A percentile compares a stretch with the other conserved stretches of the same genome.
phyloP scores from a whole-genome alignment of 2,888 invertebrate species.

The Microdon myrmicae region DNA sequence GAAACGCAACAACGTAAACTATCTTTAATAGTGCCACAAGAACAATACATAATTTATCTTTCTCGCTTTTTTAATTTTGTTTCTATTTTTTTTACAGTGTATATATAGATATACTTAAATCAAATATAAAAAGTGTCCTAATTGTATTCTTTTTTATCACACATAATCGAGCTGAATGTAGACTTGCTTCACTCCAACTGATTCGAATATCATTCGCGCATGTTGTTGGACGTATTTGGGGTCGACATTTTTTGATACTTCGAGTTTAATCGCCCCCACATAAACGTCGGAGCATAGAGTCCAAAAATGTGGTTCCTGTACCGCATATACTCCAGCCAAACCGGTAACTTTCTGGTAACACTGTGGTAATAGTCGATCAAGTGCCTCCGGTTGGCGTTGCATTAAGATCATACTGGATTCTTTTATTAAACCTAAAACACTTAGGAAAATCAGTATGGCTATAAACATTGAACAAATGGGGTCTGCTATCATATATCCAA shows the following conservation, averaged over 20 bases:
- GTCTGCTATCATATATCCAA: slow-evolving; percentile 99
- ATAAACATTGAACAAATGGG: slow-evolving; percentile 98
- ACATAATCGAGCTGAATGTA: slow-evolving; percentile 95
- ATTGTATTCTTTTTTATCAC: slow-evolving; percentile 58
- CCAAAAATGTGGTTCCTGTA: slow-evolving; percentile 99
- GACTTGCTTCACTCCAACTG: slow-evolving; percentile 89
- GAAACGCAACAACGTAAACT: slow-evolving; percentile 27
- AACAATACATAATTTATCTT: no score
- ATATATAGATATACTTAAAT: slow-evolving; percentile 35
- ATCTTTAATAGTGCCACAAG: no score
- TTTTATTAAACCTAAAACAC: slow-evolving; percentile 84
- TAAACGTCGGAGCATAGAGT: slow-evolving; percentile 94
- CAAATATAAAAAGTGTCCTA: slow-evolving; percentile 29
- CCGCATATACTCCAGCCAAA: slow-evolving; percentile 92
- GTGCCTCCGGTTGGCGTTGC: slow-evolving; percentile 88
- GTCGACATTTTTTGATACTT: slow-evolving; percentile 93
- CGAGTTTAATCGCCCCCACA: slow-evolving; percentile 92
- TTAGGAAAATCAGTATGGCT: slow-evolving; percentile 86
- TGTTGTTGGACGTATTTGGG: slow-evolving; percentile 92
- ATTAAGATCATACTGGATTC: slow-evolving; percentile 92
- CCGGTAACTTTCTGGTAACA: slow-evolving; percentile 91
- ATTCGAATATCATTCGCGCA: slow-evolving; percentile 93
- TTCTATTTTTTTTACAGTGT: slow-evolving; percentile 31
- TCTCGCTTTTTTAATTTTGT: slow-evolving; percentile 28
- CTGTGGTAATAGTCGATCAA: slow-evolving; percentile 86